A percentile compares a stretch with the other conserved stretches of the same genome.
Evolutionary conservation across 2,113 vertebrate genomes (phyloP).

Genomic region (Psammodynastes pulverulentus): DNA sequence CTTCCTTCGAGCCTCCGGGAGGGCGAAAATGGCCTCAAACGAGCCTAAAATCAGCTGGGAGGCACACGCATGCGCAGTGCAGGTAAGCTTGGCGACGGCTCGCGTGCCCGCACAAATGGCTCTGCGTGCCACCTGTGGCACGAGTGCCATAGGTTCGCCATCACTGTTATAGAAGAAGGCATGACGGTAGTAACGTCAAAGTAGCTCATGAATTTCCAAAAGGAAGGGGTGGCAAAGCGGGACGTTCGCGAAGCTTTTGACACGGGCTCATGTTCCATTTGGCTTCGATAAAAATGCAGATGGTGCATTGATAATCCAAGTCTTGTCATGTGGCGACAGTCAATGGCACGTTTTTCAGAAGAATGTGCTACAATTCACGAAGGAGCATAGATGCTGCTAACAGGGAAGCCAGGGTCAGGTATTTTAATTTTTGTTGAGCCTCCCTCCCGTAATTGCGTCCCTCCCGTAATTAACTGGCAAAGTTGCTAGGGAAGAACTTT

Average conservation of each 20-base stretch:
- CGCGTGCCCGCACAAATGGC: too few relatives aligned
- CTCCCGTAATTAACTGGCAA: neutral
- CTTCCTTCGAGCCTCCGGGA: too few relatives aligned
- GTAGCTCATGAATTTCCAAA: neutral
- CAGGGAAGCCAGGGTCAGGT: neutral
- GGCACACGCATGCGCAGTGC: too few relatives aligned
- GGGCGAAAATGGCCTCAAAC: too few relatives aligned
- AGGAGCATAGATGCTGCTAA: neutral
- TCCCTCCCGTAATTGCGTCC: neutral
- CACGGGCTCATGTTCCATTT: neutral
- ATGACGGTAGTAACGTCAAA: neutral
- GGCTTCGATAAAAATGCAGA: neutral
- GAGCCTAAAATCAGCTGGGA: too few relatives aligned
- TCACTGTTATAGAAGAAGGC: neutral
- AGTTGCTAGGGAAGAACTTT: neutral
- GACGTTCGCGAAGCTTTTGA: neutral
- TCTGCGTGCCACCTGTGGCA: too few relatives aligned
- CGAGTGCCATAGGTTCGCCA: too few relatives aligned
- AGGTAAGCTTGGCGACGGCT: too few relatives aligned
- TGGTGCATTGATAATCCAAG: neutral
- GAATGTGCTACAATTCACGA: neutral
- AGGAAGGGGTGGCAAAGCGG: neutral
- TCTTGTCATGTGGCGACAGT: neutral
- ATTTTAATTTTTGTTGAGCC: too few relatives aligned
- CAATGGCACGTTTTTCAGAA: neutral